phyloP scores from a whole-genome alignment of 2,113 vertebrate genomes.

The Lates calcarifer region DNA sequence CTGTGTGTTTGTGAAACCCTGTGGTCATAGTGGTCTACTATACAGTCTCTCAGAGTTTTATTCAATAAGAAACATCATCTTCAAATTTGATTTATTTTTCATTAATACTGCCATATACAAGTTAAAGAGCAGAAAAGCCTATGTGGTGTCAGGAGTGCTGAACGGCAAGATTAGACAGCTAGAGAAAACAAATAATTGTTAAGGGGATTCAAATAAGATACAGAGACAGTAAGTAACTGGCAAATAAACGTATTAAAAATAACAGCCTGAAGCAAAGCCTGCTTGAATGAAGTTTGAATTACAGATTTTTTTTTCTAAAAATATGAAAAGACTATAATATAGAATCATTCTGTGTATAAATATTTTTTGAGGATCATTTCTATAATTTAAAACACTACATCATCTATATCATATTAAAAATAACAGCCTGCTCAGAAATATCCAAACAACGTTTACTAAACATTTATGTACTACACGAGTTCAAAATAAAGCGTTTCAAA shows the following conservation, averaged over 20 bases:
- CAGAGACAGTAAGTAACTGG: slow-evolving; percentile 25
- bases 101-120: slow-evolving; percentile 18
- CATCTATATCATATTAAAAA: slow-evolving; percentile 28
- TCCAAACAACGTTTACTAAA: slow-evolving; percentile 18
- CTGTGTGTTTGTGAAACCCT: slow-evolving; percentile 67
- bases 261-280: slow-evolving; percentile 47
- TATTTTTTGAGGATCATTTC: slow-evolving; percentile 17
- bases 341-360: slow-evolving; percentile 5
- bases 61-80: slow-evolving; percentile 34
- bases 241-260: slow-evolving; percentile 47
- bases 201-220: slow-evolving; percentile 37
- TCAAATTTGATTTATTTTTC: slow-evolving; percentile 35
- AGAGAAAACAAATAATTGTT: slow-evolving; percentile 25
- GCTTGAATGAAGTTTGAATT: slow-evolving; percentile 36
- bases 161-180: slow-evolving; percentile 6
- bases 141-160: slow-evolving; percentile 12
- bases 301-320: slow-evolving; percentile 7
- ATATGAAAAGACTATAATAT: slow-evolving; percentile 14
- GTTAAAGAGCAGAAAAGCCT: slow-evolving; percentile 21
- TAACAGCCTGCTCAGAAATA: slow-evolving; percentile 29
- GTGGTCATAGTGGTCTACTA: slow-evolving; percentile 59
- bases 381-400: slow-evolving; percentile 36
- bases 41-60: slow-evolving; percentile 32
- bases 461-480: slow-evolving; percentile 27
- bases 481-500: slow-evolving; percentile 46